These are phyloP conservation scores for Ichneumoninae sp. DNA, from an alignment of 2,888 invertebrate species.

Conservation along the genomic window DNA sequence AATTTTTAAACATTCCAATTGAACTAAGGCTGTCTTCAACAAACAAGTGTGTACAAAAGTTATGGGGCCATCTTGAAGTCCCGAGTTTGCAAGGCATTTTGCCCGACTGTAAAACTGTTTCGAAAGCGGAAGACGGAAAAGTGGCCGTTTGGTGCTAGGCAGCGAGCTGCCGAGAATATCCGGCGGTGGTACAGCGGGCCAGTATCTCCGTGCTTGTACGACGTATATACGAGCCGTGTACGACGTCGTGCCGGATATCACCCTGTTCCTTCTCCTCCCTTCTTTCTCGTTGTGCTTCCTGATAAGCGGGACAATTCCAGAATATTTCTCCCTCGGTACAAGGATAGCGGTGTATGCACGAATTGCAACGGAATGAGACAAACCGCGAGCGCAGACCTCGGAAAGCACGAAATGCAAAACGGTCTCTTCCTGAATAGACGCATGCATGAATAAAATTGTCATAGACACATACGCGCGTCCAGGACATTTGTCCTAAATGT, in stretches of 20 bases:
- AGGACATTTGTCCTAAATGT: too few relatives aligned
- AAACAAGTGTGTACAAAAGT: not conserved
- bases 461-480: not conserved
- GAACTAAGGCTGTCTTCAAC: not conserved
- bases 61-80: not conserved
- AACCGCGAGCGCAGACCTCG: not conserved
- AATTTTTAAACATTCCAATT: not conserved
- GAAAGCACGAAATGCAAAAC: constrained; percentile 7
- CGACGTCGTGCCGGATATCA: constrained; percentile 52
- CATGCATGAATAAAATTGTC: not conserved
- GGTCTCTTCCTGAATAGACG: not conserved
- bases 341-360: not conserved
- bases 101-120: not conserved
- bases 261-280: constrained; percentile 28
- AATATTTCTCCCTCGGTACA: constrained; percentile 46
- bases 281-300: not conserved
- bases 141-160: not conserved
- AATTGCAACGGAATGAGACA: constrained; percentile 14
- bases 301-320: constrained; percentile 50
- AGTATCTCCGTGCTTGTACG: constrained; percentile 36
- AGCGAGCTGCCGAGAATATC: constrained; percentile 16
- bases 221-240: constrained; percentile 12
- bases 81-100: not conserved
- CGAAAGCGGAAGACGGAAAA: constrained; percentile 4
- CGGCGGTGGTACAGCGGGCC: not conserved